phyloP scores from a whole-genome alignment of 2,888 invertebrate species.

The Tineola bisselliella region DNA sequence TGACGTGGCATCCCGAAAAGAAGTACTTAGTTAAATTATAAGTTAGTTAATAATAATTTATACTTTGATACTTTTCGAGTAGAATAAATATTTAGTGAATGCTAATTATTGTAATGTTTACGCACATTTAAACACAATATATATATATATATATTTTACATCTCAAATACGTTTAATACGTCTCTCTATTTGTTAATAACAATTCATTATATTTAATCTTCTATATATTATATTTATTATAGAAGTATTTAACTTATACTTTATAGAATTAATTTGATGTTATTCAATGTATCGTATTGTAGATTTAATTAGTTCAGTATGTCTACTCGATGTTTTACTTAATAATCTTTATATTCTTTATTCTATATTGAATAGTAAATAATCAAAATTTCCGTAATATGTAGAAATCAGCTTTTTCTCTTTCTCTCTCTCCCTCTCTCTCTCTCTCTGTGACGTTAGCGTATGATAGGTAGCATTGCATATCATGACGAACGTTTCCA shows the following conservation, averaged over 20 bases:
- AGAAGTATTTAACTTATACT: conserved; percentile 22
- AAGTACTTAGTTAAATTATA: not conserved
- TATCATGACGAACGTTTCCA: not conserved
- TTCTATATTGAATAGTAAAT: not conserved
- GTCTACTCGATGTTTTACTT: conserved; percentile 31
- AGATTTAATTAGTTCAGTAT: conserved; percentile 59
- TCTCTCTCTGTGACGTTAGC: not conserved
- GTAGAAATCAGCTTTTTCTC: not conserved
- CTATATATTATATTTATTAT: conserved; percentile 1
- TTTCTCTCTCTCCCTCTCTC: no score
- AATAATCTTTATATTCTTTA: conserved; percentile 11
- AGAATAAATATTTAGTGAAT: conserved; percentile 5
- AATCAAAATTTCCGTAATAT: not conserved
- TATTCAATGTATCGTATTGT: conserved; percentile 58
- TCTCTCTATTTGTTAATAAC: conserved; percentile 47
- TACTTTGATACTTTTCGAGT: not conserved
- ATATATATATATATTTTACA: conserved; percentile 9
- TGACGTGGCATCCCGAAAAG: not conserved
- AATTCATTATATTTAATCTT: conserved; percentile 28
- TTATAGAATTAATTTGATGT: conserved; percentile 64
- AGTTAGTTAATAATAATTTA: conserved; percentile 5
- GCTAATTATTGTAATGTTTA: conserved; percentile 10
- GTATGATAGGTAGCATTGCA: not conserved
- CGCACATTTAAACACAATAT: conserved; percentile 13
- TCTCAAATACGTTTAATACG: conserved; percentile 28